phyloP scores from a whole-genome alignment of 2,888 invertebrate genomes.

The Loripinus fragilis region DNA sequence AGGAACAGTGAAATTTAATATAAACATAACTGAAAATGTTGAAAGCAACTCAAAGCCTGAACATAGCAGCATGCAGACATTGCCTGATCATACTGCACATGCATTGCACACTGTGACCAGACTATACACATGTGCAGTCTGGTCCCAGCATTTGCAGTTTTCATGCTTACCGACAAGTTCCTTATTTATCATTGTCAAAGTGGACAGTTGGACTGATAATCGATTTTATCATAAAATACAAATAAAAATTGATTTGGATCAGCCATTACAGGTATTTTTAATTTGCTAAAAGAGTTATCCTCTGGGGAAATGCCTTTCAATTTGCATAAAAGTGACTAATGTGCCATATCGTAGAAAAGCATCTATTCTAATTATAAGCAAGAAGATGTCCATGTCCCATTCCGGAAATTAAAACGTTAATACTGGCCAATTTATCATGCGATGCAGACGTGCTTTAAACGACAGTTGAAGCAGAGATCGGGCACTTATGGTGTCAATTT shows the following conservation, averaged over 20 bases:
- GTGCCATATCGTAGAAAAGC: slow-evolving; percentile 15
- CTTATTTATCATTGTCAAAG: background rate
- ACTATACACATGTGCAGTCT: no score
- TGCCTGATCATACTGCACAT: no score
- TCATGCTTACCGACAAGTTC: no score
- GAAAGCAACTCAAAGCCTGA: no score
- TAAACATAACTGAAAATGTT: no score
- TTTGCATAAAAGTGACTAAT: slow-evolving; percentile 22
- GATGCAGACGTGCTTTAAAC: slow-evolving; percentile 15
- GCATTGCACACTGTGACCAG: no score
- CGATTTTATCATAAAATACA: background rate
- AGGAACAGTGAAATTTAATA: no score
- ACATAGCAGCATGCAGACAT: no score
- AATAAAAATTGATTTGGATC: slow-evolving; percentile 18
- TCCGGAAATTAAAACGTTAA: slow-evolving; percentile 22
- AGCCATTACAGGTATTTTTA: slow-evolving; percentile 17
- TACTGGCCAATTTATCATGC: slow-evolving; percentile 20
- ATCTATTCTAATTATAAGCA: slow-evolving; percentile 22
- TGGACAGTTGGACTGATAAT: background rate
- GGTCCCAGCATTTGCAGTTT: no score
- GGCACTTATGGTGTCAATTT: slow-evolving; percentile 17
- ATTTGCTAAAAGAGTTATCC: background rate
- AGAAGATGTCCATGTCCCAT: slow-evolving; percentile 1
- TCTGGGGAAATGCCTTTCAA: slow-evolving; percentile 11
- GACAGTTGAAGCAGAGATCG: slow-evolving; percentile 17